phyloP scores from a whole-genome alignment of 2,888 invertebrate genomes.

The Ectemnius lituratus region DNA sequence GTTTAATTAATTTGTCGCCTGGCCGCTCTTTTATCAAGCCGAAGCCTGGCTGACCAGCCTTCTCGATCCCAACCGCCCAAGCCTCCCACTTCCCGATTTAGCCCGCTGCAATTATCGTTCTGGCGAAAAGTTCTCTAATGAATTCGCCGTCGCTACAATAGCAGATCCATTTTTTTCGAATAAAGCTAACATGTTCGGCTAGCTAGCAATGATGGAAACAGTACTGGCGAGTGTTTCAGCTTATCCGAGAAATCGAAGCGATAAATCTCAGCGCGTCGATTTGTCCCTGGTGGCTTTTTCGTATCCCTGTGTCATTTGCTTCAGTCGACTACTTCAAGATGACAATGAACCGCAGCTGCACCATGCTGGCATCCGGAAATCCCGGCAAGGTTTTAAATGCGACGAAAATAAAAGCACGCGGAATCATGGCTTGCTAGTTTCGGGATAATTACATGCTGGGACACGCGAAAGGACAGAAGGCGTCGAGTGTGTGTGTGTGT shows the following conservation, averaged over 20 bases:
- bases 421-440: no score
- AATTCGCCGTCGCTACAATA: constrained; percentile 25
- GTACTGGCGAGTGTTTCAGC: background rate
- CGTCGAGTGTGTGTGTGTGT: background rate
- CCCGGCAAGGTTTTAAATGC: background rate
- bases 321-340: no score
- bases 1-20: constrained; percentile 56
- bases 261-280: no score
- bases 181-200: no score
- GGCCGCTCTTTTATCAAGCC: constrained; percentile 39
- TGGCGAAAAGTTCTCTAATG: constrained; percentile 17
- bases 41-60: no score
- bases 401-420: background rate
- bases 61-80: constrained; percentile 22
- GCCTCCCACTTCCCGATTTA: constrained; percentile 9
- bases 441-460: no score
- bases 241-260: background rate
- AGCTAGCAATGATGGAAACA: background rate
- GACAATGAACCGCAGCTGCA: no score
- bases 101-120: background rate
- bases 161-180: background rate
- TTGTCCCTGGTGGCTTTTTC: no score
- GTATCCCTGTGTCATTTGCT: no score
- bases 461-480: background rate
- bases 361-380: no score